Evolutionary conservation across 2,797 vertebrate genomes (phyloP), one percentile per base, ranked within the genome.

Genomic region (Tenualosa thibaudeaui): DNA sequence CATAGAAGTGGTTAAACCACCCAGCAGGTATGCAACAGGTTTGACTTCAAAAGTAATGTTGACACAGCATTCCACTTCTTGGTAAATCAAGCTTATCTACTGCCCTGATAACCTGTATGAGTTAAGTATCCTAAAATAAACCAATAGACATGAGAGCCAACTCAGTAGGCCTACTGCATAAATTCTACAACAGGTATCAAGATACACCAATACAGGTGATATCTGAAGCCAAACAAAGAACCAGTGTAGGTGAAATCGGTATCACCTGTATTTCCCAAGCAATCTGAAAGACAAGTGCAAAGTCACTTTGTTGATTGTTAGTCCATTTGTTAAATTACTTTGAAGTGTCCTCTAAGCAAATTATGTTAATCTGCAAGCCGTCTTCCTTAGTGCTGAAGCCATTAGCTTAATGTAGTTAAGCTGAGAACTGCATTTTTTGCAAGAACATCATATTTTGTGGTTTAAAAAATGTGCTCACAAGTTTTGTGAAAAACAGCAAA

Each of bases 21-120:
- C 46, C 40, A 17, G 71, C 40, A 46, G 17, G 71, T 78, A 78
- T 46, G 37, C 71, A 46, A 78, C 71, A 78, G 71, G 71, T 43
- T 43, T 78, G 40, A 43, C 71, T 78, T 37, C 40, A 22, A 19
- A 8, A 22, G 40, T 22, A 43, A 78, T 19, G 43, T 12, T 31
- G 65, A 37, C 31, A 71, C 24, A 7, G 31, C 37, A 40, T 75
- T 75, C 40, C 31, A 75, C 71, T 46, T 17, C 71, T 40, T 78
- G 71, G 40, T 78, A 78, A 78, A 78, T 46, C 71, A 78, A 78
- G 71, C 71, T 78, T 78, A 46, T 78, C 37, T 46, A 7, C 71
- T 78, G 4, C 19, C 71, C 40, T 78, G 71, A 46, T 17, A 78
- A 17, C 17, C 71, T 19, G 71, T 40, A 46, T 46, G 26, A 40